Conservation (phyloP, 2,797 vertebrate genomes). For the Periparus ater region DNA sequence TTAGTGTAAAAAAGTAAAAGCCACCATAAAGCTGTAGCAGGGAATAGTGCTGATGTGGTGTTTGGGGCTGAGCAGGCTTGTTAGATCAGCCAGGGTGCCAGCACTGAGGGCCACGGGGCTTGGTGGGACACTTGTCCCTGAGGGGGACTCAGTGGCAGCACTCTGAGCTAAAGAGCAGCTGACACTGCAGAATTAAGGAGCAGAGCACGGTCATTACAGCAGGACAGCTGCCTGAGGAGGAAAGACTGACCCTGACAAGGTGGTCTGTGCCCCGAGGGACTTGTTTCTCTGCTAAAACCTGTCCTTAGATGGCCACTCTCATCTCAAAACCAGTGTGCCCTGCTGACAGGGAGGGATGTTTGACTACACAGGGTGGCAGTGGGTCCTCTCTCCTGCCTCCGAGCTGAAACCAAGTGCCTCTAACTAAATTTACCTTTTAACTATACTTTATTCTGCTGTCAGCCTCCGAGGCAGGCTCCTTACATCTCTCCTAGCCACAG, state of each 20-base stretch:
- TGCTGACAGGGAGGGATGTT: background rate
- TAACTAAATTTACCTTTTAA: background rate
- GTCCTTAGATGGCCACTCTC: background rate
- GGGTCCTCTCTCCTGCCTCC: background rate
- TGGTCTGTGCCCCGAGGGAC: background rate
- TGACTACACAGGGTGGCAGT: background rate
- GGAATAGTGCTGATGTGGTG: background rate
- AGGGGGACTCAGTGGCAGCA: background rate
- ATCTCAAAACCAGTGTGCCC: background rate
- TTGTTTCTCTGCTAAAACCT: background rate
- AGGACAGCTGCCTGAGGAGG: background rate
- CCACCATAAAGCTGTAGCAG: background rate
- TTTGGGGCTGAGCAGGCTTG: background rate
- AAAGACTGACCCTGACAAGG: background rate
- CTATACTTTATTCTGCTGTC: background rate
- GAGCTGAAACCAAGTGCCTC: background rate
- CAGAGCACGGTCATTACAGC: too few relatives aligned
- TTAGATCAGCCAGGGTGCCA: background rate
- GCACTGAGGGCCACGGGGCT: rapidly evolving
- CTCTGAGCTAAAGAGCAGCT: background rate
- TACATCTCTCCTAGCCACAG: background rate
- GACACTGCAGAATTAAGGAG: background rate
- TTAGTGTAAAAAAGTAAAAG: background rate
- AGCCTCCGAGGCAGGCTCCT: background rate
- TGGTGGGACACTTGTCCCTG: background rate